Evolutionary conservation across 1,140 invertebrate genomes (phyloP).

Genomic region (Microplitis demolitor): DNA sequence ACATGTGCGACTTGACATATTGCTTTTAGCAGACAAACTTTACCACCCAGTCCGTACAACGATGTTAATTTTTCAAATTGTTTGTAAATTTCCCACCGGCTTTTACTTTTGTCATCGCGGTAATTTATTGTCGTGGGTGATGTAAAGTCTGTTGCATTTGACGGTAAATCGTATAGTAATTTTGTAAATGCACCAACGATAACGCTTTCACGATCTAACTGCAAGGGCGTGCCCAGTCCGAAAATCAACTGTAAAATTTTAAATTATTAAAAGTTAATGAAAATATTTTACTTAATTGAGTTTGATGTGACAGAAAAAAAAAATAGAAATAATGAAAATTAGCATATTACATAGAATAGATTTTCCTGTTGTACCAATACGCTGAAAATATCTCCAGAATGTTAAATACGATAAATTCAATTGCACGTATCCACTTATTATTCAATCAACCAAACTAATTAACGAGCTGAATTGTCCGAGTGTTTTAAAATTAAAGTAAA

Average conservation of each 20-base stretch:
- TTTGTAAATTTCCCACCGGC: slow-evolving; percentile 57
- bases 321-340: not conserved
- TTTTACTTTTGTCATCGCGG: slow-evolving; percentile 51
- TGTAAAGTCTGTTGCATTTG: slow-evolving; percentile 66
- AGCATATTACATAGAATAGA: not conserved
- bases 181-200: slow-evolving; percentile 71
- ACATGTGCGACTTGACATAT: slow-evolving; percentile 58
- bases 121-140: slow-evolving; percentile 61
- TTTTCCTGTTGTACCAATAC: too few species aligned
- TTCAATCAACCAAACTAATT: slow-evolving; percentile 21
- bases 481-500: slow-evolving; percentile 12
- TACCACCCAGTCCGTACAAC: slow-evolving; percentile 53
- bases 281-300: too few species aligned
- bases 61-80: slow-evolving; percentile 42
- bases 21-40: slow-evolving; percentile 54
- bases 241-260: slow-evolving; percentile 64
- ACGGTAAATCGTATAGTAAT: slow-evolving; percentile 66
- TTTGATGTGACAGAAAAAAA: not conserved
- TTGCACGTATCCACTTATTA: slow-evolving; percentile 3
- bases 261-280: too few species aligned
- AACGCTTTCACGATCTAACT: slow-evolving; percentile 66
- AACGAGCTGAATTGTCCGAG: slow-evolving; percentile 12
- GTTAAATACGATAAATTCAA: not conserved
- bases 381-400: too few species aligned
- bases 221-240: slow-evolving; percentile 69